Percentiles rank a stretch among this genome's conserved stretches.
phyloP scores from a whole-genome alignment of 1,140 invertebrate genomes.

The Aradophagus sp. region DNA sequence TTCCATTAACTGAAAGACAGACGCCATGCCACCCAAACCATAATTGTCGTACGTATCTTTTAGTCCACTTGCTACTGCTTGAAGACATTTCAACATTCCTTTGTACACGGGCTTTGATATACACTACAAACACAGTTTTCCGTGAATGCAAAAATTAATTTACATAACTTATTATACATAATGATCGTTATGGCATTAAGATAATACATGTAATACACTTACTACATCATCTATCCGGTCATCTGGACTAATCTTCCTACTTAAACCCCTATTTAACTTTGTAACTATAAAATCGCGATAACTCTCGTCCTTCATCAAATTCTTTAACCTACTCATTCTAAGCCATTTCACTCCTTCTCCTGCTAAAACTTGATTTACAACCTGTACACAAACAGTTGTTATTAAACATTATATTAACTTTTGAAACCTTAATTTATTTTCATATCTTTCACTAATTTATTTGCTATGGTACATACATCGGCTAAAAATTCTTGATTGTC shows the following conservation, averaged over 20 bases:
- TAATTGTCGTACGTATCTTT: conserved; percentile 95
- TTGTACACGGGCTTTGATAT: conserved; percentile 94
- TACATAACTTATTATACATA: too few species aligned
- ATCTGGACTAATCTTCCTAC: conserved; percentile 94
- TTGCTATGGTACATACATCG: conserved; percentile 77
- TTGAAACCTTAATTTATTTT: conserved; percentile 6
- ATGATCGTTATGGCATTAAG: too few species aligned
- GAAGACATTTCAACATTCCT: conserved; percentile 94
- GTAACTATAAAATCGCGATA: conserved; percentile 97
- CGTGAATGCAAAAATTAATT: too few species aligned
- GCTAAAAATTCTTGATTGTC: conserved; percentile 92
- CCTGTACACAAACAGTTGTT: conserved; percentile 73
- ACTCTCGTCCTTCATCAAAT: conserved; percentile 99
- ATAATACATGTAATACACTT: conserved; percentile 72
- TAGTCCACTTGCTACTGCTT: conserved; percentile 91
- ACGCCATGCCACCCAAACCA: conserved; percentile 97
- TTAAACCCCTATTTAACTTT: conserved; percentile 95
- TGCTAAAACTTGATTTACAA: conserved; percentile 92
- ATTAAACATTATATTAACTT: conserved; percentile 1
- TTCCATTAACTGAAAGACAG: conserved; percentile 96
- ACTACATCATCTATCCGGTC: conserved; percentile 99
- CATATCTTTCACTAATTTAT: conserved; percentile 11
- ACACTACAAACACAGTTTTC: conserved; percentile 80
- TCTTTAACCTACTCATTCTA: conserved; percentile 94
- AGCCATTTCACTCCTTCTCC: conserved; percentile 98